Evolutionary conservation across 2,113 vertebrate species (phyloP).

Genomic region (Ariopsis seemanni): DNA sequence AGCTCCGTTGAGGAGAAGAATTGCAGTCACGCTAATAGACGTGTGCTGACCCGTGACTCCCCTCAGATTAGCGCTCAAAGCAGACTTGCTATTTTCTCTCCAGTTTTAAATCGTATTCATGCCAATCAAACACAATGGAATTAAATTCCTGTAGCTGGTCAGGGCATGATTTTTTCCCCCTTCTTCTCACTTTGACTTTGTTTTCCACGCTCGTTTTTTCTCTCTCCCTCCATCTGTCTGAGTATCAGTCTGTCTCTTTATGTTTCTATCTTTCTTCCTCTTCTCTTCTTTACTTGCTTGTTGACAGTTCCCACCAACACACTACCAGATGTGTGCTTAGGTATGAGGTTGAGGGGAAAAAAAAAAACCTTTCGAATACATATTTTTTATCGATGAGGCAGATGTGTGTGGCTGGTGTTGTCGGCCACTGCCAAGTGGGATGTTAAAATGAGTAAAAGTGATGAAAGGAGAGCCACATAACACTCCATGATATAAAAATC

Average conservation of each 20-base stretch:
- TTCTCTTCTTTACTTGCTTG: neutral
- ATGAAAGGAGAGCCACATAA: neutral
- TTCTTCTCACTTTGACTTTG: constrained; percentile 21
- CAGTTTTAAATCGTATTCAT: neutral
- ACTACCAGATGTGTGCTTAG: constrained; percentile 26
- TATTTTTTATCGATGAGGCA: constrained; percentile 49
- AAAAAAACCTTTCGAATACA: constrained; percentile 46
- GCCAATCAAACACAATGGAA: constrained; percentile 47
- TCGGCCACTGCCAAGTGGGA: constrained; percentile 16
- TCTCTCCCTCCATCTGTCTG: neutral
- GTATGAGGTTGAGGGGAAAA: constrained; percentile 2
- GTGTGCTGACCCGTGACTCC: neutral
- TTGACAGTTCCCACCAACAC: constrained; percentile 31
- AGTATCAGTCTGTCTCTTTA: constrained; percentile 8
- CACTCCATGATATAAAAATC: neutral
- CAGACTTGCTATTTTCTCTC: constrained; percentile 5
- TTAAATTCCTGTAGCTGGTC: constrained; percentile 68
- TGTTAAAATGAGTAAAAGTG: constrained; percentile 38
- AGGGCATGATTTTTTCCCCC: constrained; percentile 62
- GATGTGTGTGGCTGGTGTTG: constrained; percentile 36
- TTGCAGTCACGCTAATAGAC: neutral
- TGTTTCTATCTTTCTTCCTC: neutral
- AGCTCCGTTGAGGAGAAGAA: neutral
- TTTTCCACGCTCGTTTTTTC: neutral
- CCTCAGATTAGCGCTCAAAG: neutral